Conservation (phyloP, 2,113 vertebrate species). For the Pelecanoides urinatrix region DNA sequence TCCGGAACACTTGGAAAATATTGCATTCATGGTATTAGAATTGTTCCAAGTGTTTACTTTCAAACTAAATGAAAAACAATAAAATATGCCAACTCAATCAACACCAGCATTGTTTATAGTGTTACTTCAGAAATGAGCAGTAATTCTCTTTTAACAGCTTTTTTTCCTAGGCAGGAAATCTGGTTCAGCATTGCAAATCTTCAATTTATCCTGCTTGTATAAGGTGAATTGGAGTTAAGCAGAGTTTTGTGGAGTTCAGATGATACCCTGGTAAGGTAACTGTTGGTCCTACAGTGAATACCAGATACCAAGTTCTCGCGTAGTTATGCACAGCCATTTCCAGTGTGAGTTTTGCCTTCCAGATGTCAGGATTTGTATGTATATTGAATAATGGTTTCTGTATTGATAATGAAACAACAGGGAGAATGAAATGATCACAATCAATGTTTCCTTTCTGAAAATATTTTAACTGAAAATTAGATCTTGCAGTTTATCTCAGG, state of each 20-base stretch:
- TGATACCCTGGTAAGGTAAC: neutral
- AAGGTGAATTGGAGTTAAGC: neutral
- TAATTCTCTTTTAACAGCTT: neutral
- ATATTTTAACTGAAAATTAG: neutral
- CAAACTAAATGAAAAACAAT: slow-evolving; percentile 6
- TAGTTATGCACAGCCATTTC: neutral
- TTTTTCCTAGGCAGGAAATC: neutral
- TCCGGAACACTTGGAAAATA: slow-evolving; percentile 20
- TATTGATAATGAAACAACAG: neutral
- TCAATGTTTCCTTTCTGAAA: neutral
- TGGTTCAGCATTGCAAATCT: neutral
- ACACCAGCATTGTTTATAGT: neutral
- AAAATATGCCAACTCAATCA: neutral
- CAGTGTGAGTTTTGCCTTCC: neutral
- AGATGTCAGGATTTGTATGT: neutral
- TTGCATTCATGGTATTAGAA: neutral
- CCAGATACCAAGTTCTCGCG: neutral
- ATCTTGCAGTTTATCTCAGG: neutral
- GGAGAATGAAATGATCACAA: neutral
- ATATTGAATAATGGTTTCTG: neutral
- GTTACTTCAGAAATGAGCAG: neutral
- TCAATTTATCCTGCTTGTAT: neutral
- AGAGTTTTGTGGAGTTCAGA: neutral
- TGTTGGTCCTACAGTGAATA: neutral
- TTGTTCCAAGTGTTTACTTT: slow-evolving; percentile 50